These are phyloP conservation scores for Sipha flava DNA, from an alignment of 1,140 invertebrate species.

Conservation along the genomic window DNA sequence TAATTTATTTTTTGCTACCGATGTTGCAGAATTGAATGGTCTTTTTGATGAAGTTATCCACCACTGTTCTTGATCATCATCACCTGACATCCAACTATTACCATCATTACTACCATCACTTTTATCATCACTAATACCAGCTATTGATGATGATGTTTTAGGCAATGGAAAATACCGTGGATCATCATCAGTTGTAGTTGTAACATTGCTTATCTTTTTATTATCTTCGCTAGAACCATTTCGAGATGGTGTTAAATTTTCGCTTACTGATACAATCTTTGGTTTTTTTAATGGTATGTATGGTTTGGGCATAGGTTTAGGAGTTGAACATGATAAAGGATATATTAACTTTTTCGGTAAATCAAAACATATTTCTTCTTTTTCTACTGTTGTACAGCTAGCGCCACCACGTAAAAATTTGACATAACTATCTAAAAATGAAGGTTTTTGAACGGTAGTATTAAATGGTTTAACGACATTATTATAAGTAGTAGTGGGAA, in stretches of 20 bases:
- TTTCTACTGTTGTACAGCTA: background rate
- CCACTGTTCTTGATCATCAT: background rate
- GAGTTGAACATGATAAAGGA: background rate
- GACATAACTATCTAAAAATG: conserved; percentile 75
- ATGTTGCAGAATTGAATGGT: background rate
- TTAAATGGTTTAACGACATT: background rate
- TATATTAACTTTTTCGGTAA: background rate
- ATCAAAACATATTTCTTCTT: background rate
- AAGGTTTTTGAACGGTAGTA: conserved; percentile 37
- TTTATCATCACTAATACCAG: background rate
- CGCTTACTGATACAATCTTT: background rate
- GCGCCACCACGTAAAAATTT: conserved; percentile 69
- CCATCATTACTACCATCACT: background rate
- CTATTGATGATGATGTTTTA: conserved; percentile 49
- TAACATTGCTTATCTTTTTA: background rate
- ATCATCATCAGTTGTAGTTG: conserved; percentile 50
- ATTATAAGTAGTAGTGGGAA: background rate
- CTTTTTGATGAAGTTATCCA: background rate
- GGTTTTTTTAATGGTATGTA: background rate
- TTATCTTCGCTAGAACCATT: background rate
- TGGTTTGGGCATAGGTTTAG: background rate
- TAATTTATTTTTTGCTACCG: background rate
- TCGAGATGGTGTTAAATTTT: background rate
- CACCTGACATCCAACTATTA: background rate
- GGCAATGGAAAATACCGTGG: conserved; percentile 63